Evolutionary conservation across 92 coral and sea anemone genomes (phyloP).

Genomic region (Umimayanthus kanabou): DNA sequence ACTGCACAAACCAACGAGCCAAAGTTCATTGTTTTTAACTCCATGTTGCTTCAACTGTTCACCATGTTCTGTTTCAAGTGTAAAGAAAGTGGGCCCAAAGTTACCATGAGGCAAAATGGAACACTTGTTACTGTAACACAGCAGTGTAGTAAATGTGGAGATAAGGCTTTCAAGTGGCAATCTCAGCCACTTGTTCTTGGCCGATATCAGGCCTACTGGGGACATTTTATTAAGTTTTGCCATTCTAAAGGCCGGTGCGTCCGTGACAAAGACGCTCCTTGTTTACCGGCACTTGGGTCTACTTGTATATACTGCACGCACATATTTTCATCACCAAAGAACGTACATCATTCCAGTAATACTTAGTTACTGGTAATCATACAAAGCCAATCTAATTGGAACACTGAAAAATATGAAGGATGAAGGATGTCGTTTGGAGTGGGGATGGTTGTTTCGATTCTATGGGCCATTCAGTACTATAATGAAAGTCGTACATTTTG

Average conservation of each 20-base stretch:
- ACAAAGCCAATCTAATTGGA: neutral
- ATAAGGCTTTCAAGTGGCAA: conserved; percentile 28
- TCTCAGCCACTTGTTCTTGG: conserved; percentile 62
- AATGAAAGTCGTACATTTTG: no score
- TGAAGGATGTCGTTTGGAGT: conserved; percentile 23
- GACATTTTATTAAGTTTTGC: no score
- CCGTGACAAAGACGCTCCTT: conserved; percentile 54
- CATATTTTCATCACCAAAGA: conserved; percentile 29
- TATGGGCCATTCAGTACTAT: neutral
- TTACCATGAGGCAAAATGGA: no score
- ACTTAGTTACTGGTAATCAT: neutral
- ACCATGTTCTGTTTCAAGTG: neutral
- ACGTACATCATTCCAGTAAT: neutral
- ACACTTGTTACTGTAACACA: no score
- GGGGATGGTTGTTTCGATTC: conserved; percentile 18
- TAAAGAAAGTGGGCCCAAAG: no score
- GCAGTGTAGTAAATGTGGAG: no score
- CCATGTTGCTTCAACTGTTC: no score
- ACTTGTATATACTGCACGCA: conserved; percentile 36
- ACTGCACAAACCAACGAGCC: no score
- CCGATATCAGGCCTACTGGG: no score
- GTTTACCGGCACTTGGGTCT: conserved; percentile 58
- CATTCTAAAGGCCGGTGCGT: conserved; percentile 61
- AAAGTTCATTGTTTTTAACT: no score
- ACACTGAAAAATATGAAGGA: neutral